phyloP scores from a whole-genome alignment of 2,113 vertebrate genomes.

The Variabilichromis moorii region DNA sequence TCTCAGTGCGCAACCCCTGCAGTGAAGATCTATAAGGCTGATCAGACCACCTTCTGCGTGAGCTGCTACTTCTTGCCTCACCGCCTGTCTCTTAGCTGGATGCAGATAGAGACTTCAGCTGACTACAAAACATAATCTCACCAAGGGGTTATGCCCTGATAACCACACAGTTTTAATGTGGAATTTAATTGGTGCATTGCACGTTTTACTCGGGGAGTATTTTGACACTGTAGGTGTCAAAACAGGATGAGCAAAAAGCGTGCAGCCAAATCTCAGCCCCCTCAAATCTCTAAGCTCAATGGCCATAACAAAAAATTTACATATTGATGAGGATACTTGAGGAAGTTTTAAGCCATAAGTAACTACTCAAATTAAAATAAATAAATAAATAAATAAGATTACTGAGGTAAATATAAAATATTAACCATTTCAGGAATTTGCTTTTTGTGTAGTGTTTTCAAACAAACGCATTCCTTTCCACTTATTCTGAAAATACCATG shows the following conservation, averaged over 20 bases:
- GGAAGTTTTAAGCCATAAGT: background rate
- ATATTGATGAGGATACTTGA: conserved; percentile 11
- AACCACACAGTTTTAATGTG: conserved; percentile 38
- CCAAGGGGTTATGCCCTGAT: conserved; percentile 44
- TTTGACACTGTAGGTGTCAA: conserved; percentile 44
- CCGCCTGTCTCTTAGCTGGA: background rate
- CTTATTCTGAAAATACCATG: background rate
- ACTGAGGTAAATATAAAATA: background rate
- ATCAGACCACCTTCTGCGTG: conserved; percentile 49
- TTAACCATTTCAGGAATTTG: background rate
- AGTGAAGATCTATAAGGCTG: conserved; percentile 49
- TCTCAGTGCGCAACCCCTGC: conserved; percentile 17
- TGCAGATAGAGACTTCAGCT: conserved; percentile 22
- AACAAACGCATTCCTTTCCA: background rate
- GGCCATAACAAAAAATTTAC: background rate
- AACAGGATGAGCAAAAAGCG: conserved; percentile 32
- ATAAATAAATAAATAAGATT: background rate
- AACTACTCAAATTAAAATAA: background rate
- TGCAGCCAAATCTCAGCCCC: conserved; percentile 13
- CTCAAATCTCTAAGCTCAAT: conserved; percentile 24
- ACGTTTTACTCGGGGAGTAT: conserved; percentile 48
- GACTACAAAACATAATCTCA: conserved; percentile 43
- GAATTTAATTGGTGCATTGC: conserved; percentile 57
- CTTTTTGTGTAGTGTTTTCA: background rate
- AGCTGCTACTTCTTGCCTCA: conserved; percentile 21